Evolutionary conservation across 92 coral and sea anemone genomes (phyloP).

Genomic region (Chrysogorgia sp.): DNA sequence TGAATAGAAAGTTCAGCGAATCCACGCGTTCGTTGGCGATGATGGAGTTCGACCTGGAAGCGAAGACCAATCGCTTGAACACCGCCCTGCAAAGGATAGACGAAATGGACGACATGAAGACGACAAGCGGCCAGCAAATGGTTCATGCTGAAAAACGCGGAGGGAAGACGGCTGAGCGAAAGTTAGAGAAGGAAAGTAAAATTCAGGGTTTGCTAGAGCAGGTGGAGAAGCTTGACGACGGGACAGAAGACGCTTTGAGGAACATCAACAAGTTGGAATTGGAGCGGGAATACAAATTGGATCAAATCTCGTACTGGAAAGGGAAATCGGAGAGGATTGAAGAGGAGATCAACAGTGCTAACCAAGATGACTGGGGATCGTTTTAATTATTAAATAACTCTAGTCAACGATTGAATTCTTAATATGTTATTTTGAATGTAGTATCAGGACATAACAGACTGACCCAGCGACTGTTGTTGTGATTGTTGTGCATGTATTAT

Average conservation of each 20-base stretch:
- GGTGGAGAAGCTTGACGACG: conserved; percentile 3
- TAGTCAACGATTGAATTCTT: not conserved
- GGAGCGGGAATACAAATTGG: conserved; percentile 17
- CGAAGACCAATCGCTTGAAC: not conserved
- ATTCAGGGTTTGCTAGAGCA: not conserved
- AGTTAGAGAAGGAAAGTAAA: conserved; percentile 10
- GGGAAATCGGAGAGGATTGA: conserved; percentile 5
- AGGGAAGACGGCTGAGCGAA: conserved; percentile 28
- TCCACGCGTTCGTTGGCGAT: conserved; percentile 31
- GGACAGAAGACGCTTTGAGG: conserved; percentile 36
- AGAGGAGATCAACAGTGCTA: conserved; percentile 20
- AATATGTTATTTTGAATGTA: not conserved
- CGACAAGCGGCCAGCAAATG: conserved; percentile 12
- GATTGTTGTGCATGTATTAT: no score
- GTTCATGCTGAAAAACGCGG: conserved; percentile 18
- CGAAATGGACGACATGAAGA: conserved; percentile 37
- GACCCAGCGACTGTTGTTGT: no score
- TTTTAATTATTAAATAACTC: not conserved
- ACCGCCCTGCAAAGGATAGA: conserved; percentile 7
- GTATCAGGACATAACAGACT: no score
- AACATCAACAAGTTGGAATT: conserved; percentile 5
- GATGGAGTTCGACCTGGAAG: conserved; percentile 34
- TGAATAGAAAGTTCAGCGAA: conserved; percentile 36
- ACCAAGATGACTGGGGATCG: conserved; percentile 24
- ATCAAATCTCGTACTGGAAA: conserved; percentile 21